Evolutionary conservation across 2,888 invertebrate genomes (phyloP).

Genomic region (Brenthis hecate): DNA sequence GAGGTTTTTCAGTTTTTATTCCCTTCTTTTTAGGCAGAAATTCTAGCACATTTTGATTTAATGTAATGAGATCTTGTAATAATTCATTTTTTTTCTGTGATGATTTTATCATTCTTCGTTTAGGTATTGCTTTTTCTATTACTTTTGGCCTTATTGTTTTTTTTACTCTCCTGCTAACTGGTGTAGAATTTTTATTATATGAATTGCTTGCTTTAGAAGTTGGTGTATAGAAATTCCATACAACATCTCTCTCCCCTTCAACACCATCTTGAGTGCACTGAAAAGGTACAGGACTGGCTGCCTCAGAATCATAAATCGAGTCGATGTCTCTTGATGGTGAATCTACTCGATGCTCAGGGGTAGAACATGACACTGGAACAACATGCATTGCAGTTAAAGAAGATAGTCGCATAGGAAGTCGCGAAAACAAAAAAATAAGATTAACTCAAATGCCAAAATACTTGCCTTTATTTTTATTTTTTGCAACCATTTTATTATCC

Average conservation of each 20-base stretch:
- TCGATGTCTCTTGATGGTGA: constrained; percentile 75
- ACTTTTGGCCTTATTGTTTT: constrained; percentile 56
- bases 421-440: neutral
- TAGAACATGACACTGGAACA: constrained; percentile 72
- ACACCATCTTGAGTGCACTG: constrained; percentile 77
- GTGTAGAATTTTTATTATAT: constrained; percentile 64
- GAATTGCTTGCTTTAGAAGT: constrained; percentile 60
- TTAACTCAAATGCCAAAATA: neutral
- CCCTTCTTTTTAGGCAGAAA: constrained; percentile 58
- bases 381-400: neutral
- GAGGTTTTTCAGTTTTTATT: constrained; percentile 47
- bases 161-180: constrained; percentile 64
- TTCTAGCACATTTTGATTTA: constrained; percentile 72
- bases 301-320: constrained; percentile 69
- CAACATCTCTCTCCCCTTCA: constrained; percentile 75
- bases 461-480: constrained; percentile 61
- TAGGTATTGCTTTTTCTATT: constrained; percentile 60
- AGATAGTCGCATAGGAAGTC: neutral
- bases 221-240: constrained; percentile 80
- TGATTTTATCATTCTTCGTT: constrained; percentile 56
- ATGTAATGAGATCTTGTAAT: constrained; percentile 69
- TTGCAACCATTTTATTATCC: constrained; percentile 63
- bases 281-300: constrained; percentile 75
- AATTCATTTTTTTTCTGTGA: constrained; percentile 66
- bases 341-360: constrained; percentile 64